Evolutionary conservation across 1,140 invertebrate genomes (phyloP).

Genomic region (Ephestia elutella): DNA sequence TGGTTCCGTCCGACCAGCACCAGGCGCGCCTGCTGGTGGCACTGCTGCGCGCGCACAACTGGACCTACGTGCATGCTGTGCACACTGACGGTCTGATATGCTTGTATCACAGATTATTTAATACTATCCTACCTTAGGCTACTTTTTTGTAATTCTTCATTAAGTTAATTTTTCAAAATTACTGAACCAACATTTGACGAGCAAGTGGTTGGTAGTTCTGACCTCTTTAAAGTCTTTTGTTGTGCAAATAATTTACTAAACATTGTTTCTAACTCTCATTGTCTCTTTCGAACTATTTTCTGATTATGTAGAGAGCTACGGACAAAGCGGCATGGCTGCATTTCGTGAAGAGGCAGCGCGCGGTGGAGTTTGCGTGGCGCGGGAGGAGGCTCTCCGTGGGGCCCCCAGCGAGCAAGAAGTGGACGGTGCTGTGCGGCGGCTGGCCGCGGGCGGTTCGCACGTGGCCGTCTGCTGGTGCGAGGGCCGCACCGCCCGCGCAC

Average conservation of each 20-base stretch:
- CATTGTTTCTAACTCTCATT: too few relatives aligned
- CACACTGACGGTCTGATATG: constrained; percentile 82
- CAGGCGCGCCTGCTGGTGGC: constrained; percentile 86
- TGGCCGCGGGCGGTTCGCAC: constrained; percentile 72
- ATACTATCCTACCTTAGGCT: too few relatives aligned
- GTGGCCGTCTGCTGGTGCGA: constrained; percentile 92
- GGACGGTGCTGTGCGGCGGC: constrained; percentile 76
- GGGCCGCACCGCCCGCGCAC: constrained; percentile 81
- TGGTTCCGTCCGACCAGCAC: constrained; percentile 88
- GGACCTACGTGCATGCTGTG: constrained; percentile 90
- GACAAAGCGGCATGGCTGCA: constrained; percentile 85
- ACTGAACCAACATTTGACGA: too few relatives aligned
- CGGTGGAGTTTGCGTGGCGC: constrained; percentile 84
- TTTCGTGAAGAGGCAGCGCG: constrained; percentile 81
- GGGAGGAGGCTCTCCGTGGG: constrained; percentile 79
- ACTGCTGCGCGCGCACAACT: constrained; percentile 83
- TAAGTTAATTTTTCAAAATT: too few relatives aligned
- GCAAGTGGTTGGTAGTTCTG: too few relatives aligned
- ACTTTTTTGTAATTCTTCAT: too few relatives aligned
- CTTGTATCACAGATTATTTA: too few relatives aligned
- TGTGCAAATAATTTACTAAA: too few relatives aligned
- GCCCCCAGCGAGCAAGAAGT: constrained; percentile 76
- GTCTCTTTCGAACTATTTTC: too few relatives aligned
- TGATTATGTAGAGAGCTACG: constrained; percentile 91
- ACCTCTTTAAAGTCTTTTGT: too few relatives aligned